A percentile compares a stretch with the other conserved stretches of the same genome.
Evolutionary conservation across 2,797 vertebrate species (phyloP).

Genomic region (Ciconia nigra): DNA sequence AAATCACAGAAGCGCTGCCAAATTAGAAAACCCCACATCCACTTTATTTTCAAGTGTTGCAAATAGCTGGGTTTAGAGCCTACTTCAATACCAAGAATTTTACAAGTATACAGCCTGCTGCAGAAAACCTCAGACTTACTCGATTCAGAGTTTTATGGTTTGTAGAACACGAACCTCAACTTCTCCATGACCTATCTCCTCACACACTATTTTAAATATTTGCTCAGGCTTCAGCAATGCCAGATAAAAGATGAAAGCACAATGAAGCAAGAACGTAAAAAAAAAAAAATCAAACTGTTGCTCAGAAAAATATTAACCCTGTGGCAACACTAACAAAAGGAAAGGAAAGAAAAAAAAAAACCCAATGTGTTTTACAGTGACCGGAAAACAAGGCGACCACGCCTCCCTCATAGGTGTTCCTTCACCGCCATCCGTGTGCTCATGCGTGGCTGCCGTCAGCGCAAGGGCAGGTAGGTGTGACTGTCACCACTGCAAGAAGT

Average conservation of each 20-base stretch:
- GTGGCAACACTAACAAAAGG: not conserved
- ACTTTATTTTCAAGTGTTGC: not conserved
- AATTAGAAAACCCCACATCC: not conserved
- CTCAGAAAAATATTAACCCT: not conserved
- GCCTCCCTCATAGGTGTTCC: not conserved
- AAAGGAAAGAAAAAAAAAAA: not conserved
- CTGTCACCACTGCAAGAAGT: not conserved
- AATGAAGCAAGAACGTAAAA: not conserved
- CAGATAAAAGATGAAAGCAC: not conserved
- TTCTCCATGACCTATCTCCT: not conserved
- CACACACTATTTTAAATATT: slow-evolving; percentile 8
- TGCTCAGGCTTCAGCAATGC: not conserved
- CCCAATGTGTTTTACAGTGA: not conserved
- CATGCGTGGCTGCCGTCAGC: not conserved
- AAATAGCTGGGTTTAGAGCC: not conserved
- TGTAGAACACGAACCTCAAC: not conserved
- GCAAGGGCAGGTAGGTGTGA: not conserved
- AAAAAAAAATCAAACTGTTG: not conserved
- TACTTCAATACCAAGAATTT: not conserved
- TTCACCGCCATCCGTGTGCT: not conserved
- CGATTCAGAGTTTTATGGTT: not conserved
- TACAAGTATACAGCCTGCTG: not conserved
- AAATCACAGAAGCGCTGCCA: not conserved
- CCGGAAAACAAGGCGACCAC: not conserved
- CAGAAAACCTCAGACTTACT: not conserved